Conservation (phyloP, 2,113 vertebrate species). For the Laticauda colubrina region DNA sequence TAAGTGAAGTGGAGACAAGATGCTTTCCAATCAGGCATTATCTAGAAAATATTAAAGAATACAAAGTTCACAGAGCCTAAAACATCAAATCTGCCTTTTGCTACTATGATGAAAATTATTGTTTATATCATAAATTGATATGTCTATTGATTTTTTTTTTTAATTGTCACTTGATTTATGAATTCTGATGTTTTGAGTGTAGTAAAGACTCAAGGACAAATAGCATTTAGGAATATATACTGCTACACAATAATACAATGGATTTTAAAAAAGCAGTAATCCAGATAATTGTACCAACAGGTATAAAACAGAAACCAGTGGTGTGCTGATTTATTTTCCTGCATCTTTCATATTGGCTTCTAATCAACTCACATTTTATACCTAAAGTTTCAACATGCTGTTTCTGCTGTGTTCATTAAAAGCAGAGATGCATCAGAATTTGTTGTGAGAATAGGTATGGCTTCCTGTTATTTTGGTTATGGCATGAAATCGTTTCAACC, state of each 20-base stretch:
- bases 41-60: background rate
- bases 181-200: background rate
- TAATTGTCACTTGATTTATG: background rate
- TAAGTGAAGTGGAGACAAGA: background rate
- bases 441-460: background rate
- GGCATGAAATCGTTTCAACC: background rate
- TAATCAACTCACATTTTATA: background rate
- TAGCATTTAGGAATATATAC: background rate
- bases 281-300: no score
- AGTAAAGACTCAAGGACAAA: background rate
- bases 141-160: background rate
- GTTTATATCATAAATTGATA: background rate
- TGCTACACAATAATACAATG: background rate
- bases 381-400: background rate
- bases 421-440: background rate
- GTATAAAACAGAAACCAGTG: background rate
- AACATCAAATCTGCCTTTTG: background rate
- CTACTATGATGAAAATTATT: background rate
- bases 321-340: fast-evolving
- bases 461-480: background rate
- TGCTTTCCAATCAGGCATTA: no score
- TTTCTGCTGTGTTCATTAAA: background rate
- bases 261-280: background rate
- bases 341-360: background rate
- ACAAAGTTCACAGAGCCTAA: background rate